These are phyloP conservation scores for Trematomus loennbergii DNA, from an alignment of 2,113 vertebrate species.

Conservation along the genomic window DNA sequence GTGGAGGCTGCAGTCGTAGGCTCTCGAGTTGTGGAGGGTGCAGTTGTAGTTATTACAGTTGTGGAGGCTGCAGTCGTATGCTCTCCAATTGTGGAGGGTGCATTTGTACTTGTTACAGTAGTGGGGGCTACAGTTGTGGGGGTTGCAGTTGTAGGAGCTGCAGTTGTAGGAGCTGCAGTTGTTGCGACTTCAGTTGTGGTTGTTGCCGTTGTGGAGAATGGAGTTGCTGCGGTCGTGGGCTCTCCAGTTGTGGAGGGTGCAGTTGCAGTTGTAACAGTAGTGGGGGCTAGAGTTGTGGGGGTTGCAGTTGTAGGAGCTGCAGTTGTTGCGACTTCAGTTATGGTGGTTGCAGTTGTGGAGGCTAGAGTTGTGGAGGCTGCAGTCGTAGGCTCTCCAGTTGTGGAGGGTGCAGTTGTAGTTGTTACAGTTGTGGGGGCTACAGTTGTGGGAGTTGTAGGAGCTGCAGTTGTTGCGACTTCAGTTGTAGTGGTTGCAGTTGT, in stretches of 20 bases:
- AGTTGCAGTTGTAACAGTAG: background rate
- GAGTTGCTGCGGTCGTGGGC: fast-evolving
- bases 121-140: background rate
- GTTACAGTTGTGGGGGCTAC: background rate
- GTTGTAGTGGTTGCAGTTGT: background rate
- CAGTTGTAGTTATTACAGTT: too few species aligned
- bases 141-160: fast-evolving
- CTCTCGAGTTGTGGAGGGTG: too few species aligned
- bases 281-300: background rate
- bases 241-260: fast-evolving
- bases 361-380: fast-evolving
- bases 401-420: fast-evolving
- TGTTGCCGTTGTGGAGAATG: background rate
- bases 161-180: background rate
- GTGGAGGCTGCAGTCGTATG: too few species aligned
- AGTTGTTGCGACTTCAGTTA: background rate
- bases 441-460: background rate
- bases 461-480: background rate
- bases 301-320: background rate
- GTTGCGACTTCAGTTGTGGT: fast-evolving
- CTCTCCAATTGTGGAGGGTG: too few species aligned
- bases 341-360: background rate
- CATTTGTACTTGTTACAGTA: too few species aligned
- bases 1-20: too few species aligned
- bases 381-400: background rate